Evolutionary conservation across 30 jellyfish, hydroid and myxozoan genomes (phyloP).

Genomic region (Turritopsis dohrnii): DNA sequence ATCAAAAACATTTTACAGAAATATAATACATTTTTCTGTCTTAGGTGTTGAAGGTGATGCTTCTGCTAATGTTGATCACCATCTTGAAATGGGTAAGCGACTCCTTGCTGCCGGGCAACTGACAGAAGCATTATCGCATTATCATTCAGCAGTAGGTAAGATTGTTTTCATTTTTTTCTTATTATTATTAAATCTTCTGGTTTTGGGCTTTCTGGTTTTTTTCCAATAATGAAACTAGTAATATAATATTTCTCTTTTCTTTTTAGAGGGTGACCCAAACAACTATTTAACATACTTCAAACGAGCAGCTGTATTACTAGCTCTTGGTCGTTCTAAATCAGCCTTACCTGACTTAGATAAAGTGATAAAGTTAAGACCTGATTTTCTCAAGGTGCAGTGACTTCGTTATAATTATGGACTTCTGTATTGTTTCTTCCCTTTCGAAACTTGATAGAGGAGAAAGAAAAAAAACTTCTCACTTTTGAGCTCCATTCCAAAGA

Average conservation of each 20-base stretch:
- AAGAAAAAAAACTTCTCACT: too few relatives aligned
- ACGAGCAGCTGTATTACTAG: constrained; percentile 94
- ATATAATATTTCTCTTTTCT: background rate
- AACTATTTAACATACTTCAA: constrained; percentile 87
- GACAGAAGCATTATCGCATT: constrained; percentile 94
- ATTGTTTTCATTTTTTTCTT: background rate
- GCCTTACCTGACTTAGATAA: constrained; percentile 85
- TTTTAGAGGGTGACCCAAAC: constrained; percentile 85
- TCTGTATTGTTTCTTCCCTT: background rate
- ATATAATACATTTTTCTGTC: background rate
- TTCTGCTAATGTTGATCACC: constrained; percentile 85
- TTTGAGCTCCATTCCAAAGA: too few relatives aligned
- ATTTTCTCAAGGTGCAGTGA: constrained; percentile 59
- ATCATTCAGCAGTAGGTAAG: constrained; percentile 95
- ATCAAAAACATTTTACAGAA: background rate
- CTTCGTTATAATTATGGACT: background rate
- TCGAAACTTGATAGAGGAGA: too few relatives aligned
- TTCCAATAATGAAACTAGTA: background rate
- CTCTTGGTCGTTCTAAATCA: constrained; percentile 90
- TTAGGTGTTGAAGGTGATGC: constrained; percentile 85
- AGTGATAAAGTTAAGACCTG: constrained; percentile 70
- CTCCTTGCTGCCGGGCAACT: constrained; percentile 97
- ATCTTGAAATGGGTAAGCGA: constrained; percentile 88
- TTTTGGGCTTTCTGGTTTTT: too few relatives aligned
- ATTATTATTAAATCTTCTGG: too few relatives aligned